phyloP scores from a whole-genome alignment of 1,140 invertebrate species.

The Bursaphelenchus mucronatus region DNA sequence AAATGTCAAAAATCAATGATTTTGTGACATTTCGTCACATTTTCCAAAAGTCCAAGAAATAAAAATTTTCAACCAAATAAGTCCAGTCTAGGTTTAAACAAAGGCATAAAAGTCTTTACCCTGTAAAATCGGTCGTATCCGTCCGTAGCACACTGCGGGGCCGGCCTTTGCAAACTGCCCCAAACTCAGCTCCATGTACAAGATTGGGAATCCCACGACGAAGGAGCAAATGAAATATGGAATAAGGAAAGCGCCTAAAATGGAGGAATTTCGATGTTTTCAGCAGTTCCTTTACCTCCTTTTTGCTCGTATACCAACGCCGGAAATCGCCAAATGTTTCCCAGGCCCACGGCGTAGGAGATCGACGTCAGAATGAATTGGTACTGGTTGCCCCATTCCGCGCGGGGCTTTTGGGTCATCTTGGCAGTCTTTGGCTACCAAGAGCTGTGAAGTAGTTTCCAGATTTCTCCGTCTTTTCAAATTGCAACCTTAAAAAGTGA shows the following conservation, averaged over 20 bases:
- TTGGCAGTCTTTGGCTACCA: neutral
- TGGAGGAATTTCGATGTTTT: slow-evolving; percentile 2
- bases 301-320: slow-evolving; percentile 16
- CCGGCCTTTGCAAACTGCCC: slow-evolving; percentile 16
- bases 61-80: slow-evolving; percentile 1
- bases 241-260: slow-evolving; percentile 24
- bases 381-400: slow-evolving; percentile 67
- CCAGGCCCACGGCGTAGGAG: slow-evolving; percentile 72
- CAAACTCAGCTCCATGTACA: slow-evolving; percentile 20
- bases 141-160: slow-evolving; percentile 8
- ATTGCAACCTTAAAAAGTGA: too few species aligned
- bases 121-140: slow-evolving; percentile 22
- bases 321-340: slow-evolving; percentile 49
- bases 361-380: slow-evolving; percentile 73
- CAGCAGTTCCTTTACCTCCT: neutral
- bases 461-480: neutral
- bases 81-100: neutral
- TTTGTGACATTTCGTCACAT: neutral
- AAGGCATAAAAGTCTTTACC: neutral
- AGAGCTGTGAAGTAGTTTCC: neutral
- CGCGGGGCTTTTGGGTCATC: slow-evolving; percentile 29
- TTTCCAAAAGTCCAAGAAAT: slow-evolving; percentile 10
- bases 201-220: slow-evolving; percentile 16
- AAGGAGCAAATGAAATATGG: slow-evolving; percentile 29
- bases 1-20: neutral